Evolutionary conservation across 2,888 invertebrate species (phyloP).

Genomic region (Platycnemis pennipes): DNA sequence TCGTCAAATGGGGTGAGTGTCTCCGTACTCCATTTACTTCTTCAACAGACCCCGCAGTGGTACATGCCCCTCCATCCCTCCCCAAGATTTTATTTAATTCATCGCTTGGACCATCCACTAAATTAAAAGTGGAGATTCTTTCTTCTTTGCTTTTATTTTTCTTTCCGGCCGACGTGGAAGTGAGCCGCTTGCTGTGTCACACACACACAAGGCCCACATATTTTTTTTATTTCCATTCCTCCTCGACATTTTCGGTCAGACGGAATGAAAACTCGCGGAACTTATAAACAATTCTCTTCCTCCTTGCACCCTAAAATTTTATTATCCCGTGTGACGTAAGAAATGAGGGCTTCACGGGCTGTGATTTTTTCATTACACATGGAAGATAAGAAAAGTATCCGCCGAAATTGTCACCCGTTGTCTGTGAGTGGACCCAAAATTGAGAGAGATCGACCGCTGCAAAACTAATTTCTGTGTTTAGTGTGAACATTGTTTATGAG

Average conservation of each 20-base stretch:
- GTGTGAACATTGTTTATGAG: too few relatives aligned
- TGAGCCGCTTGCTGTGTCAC: neutral
- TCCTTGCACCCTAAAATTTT: neutral
- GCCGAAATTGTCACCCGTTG: neutral
- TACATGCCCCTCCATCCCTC: neutral
- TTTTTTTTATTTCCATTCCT: too few relatives aligned
- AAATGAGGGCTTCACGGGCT: neutral
- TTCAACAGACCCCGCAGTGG: neutral
- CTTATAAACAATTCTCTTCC: neutral
- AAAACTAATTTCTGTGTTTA: neutral
- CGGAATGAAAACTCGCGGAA: neutral
- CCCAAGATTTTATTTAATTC: neutral
- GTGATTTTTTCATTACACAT: neutral
- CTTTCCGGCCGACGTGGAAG: neutral
- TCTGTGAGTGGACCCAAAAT: neutral
- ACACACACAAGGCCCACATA: too few relatives aligned
- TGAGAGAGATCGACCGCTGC: neutral
- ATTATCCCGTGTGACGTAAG: neutral
- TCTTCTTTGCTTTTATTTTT: neutral
- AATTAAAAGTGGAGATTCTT: neutral
- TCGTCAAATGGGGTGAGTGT: neutral
- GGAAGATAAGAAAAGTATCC: neutral
- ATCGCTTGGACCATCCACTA: neutral
- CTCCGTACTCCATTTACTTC: neutral
- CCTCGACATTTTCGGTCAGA: neutral